These are phyloP conservation scores for Sinelater perroti DNA, from an alignment of 2,888 invertebrate genomes.

Conservation along the genomic window DNA sequence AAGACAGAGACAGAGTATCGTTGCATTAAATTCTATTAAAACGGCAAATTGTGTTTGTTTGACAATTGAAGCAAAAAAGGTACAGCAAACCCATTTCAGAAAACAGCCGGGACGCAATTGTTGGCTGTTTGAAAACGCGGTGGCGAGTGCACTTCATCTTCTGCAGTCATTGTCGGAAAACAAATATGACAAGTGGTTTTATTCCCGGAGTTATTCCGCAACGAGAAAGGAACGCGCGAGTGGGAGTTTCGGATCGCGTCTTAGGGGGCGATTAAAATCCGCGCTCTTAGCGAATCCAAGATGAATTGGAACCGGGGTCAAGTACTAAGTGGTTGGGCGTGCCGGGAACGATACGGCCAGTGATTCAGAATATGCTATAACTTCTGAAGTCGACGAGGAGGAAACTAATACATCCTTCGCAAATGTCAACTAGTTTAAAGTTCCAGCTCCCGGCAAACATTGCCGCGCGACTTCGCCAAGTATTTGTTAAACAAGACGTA, in stretches of 20 bases:
- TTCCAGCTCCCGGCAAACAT: constrained; percentile 34
- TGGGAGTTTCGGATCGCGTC: constrained; percentile 2
- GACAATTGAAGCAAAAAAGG: no score
- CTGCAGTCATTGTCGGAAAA: no score
- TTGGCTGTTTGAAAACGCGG: no score
- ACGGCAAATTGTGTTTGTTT: no score
- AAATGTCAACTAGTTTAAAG: constrained; percentile 39
- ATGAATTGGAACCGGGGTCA: constrained; percentile 38
- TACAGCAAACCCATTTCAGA: no score
- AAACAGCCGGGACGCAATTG: no score
- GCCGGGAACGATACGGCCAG: constrained; percentile 36
- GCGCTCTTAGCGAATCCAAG: constrained; percentile 31
- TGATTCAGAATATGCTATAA: constrained; percentile 40
- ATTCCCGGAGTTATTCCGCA: background rate
- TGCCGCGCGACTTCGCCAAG: constrained; percentile 21
- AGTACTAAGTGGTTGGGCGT: constrained; percentile 39
- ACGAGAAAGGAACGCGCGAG: background rate
- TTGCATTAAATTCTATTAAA: no score
- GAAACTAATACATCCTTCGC: constrained; percentile 39
- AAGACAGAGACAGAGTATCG: no score
- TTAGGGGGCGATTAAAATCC: constrained; percentile 31
- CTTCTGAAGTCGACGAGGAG: constrained; percentile 38
- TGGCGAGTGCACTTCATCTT: no score
- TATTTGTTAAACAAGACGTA: constrained; percentile 32
- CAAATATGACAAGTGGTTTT: no score